Evolutionary conservation across 1,140 invertebrate genomes (phyloP), one percentile per base, ranked within the genome.

Genomic region (Dinoponera quadriceps): DNA sequence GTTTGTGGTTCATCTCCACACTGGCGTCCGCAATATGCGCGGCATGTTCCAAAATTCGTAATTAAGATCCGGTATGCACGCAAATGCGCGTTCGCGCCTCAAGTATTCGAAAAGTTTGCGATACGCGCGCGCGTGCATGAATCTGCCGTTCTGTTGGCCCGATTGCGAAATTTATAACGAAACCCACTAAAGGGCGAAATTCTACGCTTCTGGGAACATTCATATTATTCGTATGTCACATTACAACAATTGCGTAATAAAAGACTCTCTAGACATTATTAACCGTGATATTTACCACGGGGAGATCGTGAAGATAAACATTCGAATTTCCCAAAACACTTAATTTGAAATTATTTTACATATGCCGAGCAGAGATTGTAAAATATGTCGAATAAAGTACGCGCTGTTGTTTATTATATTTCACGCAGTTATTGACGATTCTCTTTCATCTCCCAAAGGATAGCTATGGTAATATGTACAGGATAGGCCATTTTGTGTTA

Each of bases 1-100:
- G 33, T 33, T 14, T 27, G 54, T 33, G 65, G 51, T 71, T 80
- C 51, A 80, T 80, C 75, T 48, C 51, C 51, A 44, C 33, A 71
- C 14, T 9, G 65, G 33, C 65, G 22, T 80, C 65, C 63, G 75
- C 51, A 59, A 69, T 80, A 80, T 80, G 63, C 75, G 38, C 22
- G 65, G 65, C 14, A 80, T 59, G 75, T 22, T 57, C 63, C 33
- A 71, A 80, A 80, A 80, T 18, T 22, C 51, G 75, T 80, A 69
- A 80, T 80, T 80, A 80, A 77, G 74, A 77, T 57, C 51, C 65
- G 65, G 65, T 80, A 80, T 80, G 65, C 48, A 59, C 38, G 38
- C 33, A 80, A 80, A 54, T 80, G 33, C 33, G 25, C 20, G 57
- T 29, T 57, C 16, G 14, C 51, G 11, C 75, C 75, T 22, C 51